phyloP scores from a whole-genome alignment of 2,888 invertebrate genomes.

The Phaonia tiefii region DNA sequence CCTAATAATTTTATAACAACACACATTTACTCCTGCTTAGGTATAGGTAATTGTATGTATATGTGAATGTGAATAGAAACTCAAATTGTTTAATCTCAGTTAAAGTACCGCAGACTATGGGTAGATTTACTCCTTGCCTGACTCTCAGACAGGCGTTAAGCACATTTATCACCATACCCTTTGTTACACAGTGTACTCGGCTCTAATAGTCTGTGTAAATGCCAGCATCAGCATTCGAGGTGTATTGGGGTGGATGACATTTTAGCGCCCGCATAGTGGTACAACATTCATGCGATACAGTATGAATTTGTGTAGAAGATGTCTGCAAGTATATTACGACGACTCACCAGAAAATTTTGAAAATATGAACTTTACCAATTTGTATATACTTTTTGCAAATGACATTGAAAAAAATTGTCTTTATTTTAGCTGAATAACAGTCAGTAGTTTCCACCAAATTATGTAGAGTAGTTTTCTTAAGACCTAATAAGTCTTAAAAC shows the following conservation, averaged over 20 bases:
- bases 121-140: slow-evolving; percentile 35
- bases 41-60: slow-evolving; percentile 17
- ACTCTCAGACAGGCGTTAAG: too few species aligned
- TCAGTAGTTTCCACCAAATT: too few species aligned
- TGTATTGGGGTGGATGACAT: slow-evolving; percentile 14
- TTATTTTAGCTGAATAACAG: too few species aligned
- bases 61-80: slow-evolving; percentile 40
- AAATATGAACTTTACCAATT: too few species aligned
- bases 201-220: slow-evolving; percentile 62
- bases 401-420: too few species aligned
- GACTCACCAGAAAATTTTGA: too few species aligned
- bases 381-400: too few species aligned
- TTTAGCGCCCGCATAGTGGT: slow-evolving; percentile 61
- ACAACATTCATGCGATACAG: slow-evolving; percentile 14
- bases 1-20: slow-evolving; percentile 44
- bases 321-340: too few species aligned
- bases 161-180: slow-evolving; percentile 28
- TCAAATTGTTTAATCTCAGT: slow-evolving; percentile 55
- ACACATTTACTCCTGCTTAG: slow-evolving; percentile 14
- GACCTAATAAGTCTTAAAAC: too few species aligned
- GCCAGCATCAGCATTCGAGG: slow-evolving; percentile 54
- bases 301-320: too few species aligned
- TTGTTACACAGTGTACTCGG: slow-evolving; percentile 43
- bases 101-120: slow-evolving; percentile 44
- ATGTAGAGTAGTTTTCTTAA: too few species aligned